Conservation (phyloP, 1,140 invertebrate genomes). For the Bacillus rossius region DNA sequence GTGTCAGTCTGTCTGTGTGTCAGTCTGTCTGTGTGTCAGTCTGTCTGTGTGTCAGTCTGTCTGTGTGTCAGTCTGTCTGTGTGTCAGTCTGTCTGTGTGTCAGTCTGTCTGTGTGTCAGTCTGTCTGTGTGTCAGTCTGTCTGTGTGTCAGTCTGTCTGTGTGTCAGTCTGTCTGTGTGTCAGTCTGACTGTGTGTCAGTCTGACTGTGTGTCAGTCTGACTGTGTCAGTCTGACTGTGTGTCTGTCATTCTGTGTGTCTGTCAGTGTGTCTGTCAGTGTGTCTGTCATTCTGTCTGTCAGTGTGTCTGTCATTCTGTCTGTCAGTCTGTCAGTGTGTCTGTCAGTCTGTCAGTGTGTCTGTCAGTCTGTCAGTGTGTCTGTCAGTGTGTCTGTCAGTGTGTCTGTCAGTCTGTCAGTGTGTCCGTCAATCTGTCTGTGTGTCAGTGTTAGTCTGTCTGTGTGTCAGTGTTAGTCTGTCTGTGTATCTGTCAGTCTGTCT, state of each 20-base stretch:
- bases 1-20: conserved; percentile 23
- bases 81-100: conserved; percentile 31
- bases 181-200: conserved; percentile 16
- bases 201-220: too few relatives aligned
- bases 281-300: too few relatives aligned
- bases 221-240: conserved; percentile 32
- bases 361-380: conserved; percentile 31
- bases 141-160: conserved; percentile 25
- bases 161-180: conserved; percentile 27
- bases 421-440: too few relatives aligned
- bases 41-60: conserved; percentile 26
- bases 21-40: conserved; percentile 26
- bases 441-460: too few relatives aligned
- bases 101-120: conserved; percentile 18
- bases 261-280: conserved; percentile 24
- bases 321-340: too few relatives aligned
- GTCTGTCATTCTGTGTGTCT: conserved; percentile 26
- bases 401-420: conserved; percentile 20
- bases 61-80: conserved; percentile 30
- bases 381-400: conserved; percentile 31
- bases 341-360: conserved; percentile 29
- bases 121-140: conserved; percentile 32
- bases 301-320: too few relatives aligned
- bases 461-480: too few relatives aligned
- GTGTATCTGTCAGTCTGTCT: too few relatives aligned